Base-by-base conservation (phyloP, 2,888 invertebrate genomes). In the Leptinotarsa juncta region DNA sequence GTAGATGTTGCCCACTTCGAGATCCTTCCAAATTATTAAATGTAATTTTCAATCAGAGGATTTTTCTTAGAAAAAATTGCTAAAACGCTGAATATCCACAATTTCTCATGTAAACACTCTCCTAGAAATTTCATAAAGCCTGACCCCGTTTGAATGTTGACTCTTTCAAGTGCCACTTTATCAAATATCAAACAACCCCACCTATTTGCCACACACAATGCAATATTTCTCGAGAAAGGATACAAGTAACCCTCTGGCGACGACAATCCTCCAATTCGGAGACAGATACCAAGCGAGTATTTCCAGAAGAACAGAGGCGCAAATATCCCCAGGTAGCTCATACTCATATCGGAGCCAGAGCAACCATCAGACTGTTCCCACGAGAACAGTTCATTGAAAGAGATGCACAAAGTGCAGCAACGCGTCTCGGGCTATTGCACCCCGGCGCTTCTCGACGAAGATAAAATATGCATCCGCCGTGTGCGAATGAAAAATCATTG, bases 281-380 rank as follows among this genome's bases (percentile, higher is more conserved):
- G 18, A 14, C 14, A 18, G 60, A 60, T 23, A 60, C 60, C 60
- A 15, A 18, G 23, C 60, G 23, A 14, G 15, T 60, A 5, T 60
- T 23, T 20, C 14, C 15, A 15, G 18, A 60, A 60, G 60, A 26
- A 20, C 60, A 60, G 26, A 14, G 14, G 60, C 60, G 60, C 60
- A 60, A 60, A 60, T 60, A 60, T 60, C 60, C 60, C 62, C n/a
- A 62, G 32, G 42, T 62, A 42, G 32, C 62, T 32, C 62, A 32
- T 32, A n/a, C 32, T 57, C 57, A 57, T 57, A 57, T 57, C 62
- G 62, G 3, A 62, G 26, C 62, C 42, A n/a, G 62, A 14, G 62
- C 26, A 62, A 32, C 32, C 62, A 62, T 62, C 42, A 42, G n/a
- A 26, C 18, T 12, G 42, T 62, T 60, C 62, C 42, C 62, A n/a